Evolutionary conservation across 1,140 invertebrate genomes (phyloP).

Genomic region (Aleiodes sp.): DNA sequence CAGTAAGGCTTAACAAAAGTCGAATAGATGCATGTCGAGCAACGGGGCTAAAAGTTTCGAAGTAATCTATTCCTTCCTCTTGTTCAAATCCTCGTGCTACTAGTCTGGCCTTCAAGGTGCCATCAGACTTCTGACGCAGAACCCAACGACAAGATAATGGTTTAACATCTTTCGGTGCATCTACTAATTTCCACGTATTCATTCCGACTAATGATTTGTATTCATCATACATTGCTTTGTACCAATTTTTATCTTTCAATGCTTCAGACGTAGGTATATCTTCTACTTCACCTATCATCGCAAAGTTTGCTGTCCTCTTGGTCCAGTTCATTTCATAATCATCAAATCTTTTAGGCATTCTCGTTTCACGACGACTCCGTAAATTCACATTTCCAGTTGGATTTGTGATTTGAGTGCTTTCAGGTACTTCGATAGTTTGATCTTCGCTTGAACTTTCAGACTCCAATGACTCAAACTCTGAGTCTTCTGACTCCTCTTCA

Average conservation of each 20-base stretch:
- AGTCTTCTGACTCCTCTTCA: too few relatives aligned
- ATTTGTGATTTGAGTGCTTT: too few relatives aligned
- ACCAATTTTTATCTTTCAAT: neutral
- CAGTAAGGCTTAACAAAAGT: neutral
- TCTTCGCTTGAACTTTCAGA: too few relatives aligned
- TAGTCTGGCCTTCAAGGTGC: too few relatives aligned
- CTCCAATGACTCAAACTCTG: too few relatives aligned
- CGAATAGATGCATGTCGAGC: neutral
- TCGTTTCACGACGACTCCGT: too few relatives aligned
- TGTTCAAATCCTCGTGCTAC: slow-evolving; percentile 58
- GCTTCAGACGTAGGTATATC: slow-evolving; percentile 1
- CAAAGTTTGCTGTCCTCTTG: neutral
- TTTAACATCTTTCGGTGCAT: slow-evolving; percentile 44
- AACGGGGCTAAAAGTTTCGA: slow-evolving; percentile 7
- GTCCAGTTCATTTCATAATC: too few relatives aligned
- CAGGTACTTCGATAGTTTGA: neutral
- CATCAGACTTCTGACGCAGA: slow-evolving; percentile 44
- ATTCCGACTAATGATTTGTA: neutral
- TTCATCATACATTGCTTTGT: neutral
- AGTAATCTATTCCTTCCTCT: slow-evolving; percentile 47
- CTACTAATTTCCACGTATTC: slow-evolving; percentile 48
- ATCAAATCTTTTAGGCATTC: too few relatives aligned
- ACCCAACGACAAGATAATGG: too few relatives aligned
- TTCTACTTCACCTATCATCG: neutral
- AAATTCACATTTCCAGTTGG: neutral